A percentile compares a stretch with the other conserved stretches of the same genome.
Conservation (phyloP, 2,888 invertebrate genomes). For the Chironomus tentans region DNA sequence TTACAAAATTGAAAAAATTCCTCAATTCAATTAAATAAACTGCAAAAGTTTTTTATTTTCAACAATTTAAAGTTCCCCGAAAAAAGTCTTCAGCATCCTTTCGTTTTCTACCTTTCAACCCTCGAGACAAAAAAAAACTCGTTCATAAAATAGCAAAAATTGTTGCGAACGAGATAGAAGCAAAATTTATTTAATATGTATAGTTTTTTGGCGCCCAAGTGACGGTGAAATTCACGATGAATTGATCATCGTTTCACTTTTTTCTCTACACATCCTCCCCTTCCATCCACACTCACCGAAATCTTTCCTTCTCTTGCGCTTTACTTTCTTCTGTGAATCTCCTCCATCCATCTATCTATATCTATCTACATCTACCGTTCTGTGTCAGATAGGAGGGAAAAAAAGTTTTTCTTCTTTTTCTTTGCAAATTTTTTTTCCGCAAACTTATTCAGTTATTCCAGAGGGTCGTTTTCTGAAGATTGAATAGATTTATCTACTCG, state of each 20-base stretch:
- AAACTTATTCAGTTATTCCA: not conserved
- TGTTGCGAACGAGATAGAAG: not conserved
- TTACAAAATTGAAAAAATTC: too few species aligned
- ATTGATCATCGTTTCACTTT: constrained; percentile 24
- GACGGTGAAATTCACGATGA: constrained; percentile 26
- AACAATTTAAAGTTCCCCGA: not conserved
- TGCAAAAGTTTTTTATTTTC: not conserved
- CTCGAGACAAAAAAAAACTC: not conserved
- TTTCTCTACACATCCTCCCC: not conserved
- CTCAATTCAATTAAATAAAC: not conserved
- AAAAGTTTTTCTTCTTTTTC: not conserved
- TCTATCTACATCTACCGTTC: not conserved
- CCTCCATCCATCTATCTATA: too few species aligned
- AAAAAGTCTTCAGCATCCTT: not conserved
- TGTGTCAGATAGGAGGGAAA: not conserved
- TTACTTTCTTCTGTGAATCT: not conserved
- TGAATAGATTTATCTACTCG: constrained; percentile 2
- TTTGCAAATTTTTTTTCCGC: not conserved
- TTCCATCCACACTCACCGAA: not conserved
- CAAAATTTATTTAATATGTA: constrained; percentile 15
- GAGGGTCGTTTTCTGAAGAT: not conserved
- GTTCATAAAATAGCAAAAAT: too few species aligned
- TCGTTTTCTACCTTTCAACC: not conserved
- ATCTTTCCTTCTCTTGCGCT: not conserved
- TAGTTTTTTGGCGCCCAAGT: constrained; percentile 23